These are phyloP conservation scores for Spodoptera exigua DNA, from an alignment of 2,888 invertebrate species.

Conservation along the genomic window DNA sequence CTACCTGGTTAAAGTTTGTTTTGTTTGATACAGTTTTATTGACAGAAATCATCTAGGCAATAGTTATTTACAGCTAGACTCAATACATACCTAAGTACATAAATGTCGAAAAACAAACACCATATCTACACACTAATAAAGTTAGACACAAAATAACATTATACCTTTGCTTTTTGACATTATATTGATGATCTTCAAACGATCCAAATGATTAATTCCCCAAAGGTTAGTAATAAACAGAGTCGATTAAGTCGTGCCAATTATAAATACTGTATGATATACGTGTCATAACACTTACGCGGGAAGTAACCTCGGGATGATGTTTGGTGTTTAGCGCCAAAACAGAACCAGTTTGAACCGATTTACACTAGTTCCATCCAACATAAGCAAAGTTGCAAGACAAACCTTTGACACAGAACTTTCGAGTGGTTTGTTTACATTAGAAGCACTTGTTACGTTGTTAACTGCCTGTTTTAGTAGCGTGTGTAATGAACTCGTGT, in stretches of 20 bases:
- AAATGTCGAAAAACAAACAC: slow-evolving; percentile 11
- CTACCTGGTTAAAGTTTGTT: too few species aligned
- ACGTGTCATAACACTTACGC: slow-evolving; percentile 56
- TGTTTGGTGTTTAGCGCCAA: slow-evolving; percentile 65
- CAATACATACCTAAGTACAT: slow-evolving; percentile 12
- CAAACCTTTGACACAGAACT: slow-evolving; percentile 12
- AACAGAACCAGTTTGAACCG: slow-evolving; percentile 56
- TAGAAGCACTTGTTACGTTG: slow-evolving; percentile 25
- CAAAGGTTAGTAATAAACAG: slow-evolving; percentile 52
- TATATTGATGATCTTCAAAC: slow-evolving; percentile 40
- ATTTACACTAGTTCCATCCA: slow-evolving; percentile 46
- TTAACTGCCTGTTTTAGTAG: slow-evolving; percentile 30
- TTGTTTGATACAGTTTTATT: too few species aligned
- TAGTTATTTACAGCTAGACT: slow-evolving; percentile 8
- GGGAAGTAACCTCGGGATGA: slow-evolving; percentile 63
- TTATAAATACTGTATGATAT: slow-evolving; percentile 57
- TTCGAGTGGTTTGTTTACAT: slow-evolving; percentile 39
- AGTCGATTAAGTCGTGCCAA: slow-evolving; percentile 57
- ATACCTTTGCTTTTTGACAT: slow-evolving; percentile 58
- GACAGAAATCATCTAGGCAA: too few species aligned
- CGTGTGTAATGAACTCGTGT: slow-evolving; percentile 44
- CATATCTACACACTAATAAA: slow-evolving; percentile 29
- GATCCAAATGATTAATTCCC: slow-evolving; percentile 52
- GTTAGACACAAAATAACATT: slow-evolving; percentile 39
- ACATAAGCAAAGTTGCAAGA: slow-evolving; percentile 12